Percentiles rank a stretch among this genome's conserved stretches.
Evolutionary conservation across 2,797 vertebrate species (phyloP).

Genomic region (Pseudomugil gertrudae): DNA sequence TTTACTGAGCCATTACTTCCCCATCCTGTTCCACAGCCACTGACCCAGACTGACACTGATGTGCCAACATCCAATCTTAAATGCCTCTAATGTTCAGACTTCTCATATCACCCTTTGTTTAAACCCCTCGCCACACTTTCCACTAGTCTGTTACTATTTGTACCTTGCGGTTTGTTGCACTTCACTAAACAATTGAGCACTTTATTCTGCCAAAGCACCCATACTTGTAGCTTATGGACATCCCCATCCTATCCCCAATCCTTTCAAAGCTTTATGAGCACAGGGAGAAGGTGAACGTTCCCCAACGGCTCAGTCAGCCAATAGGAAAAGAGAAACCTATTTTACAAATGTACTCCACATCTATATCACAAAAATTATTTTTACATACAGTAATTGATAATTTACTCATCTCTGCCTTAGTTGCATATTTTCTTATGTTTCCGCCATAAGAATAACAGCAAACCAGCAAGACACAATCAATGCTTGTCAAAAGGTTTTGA

Average conservation of each 20-base stretch:
- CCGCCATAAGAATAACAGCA: too few species aligned
- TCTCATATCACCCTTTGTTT: slow-evolving; percentile 35
- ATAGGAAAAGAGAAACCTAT: slow-evolving; percentile 71
- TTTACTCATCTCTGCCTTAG: too few species aligned
- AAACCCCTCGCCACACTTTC: slow-evolving; percentile 14
- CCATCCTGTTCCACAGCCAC: slow-evolving; percentile 50
- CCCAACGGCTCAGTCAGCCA: slow-evolving; percentile 52
- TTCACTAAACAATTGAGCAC: slow-evolving; percentile 66
- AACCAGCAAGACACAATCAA: too few species aligned
- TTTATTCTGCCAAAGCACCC: slow-evolving; percentile 37
- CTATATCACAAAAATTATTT: too few species aligned
- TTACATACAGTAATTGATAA: too few species aligned
- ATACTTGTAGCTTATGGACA: slow-evolving; percentile 18
- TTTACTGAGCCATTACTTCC: slow-evolving; percentile 76
- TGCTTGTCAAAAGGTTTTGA: too few species aligned
- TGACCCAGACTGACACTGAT: slow-evolving; percentile 76
- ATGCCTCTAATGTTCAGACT: slow-evolving; percentile 71
- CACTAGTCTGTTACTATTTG: slow-evolving; percentile 50
- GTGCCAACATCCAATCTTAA: slow-evolving; percentile 78
- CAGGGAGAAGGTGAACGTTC: slow-evolving; percentile 36
- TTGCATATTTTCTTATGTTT: too few species aligned
- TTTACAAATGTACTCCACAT: too few species aligned
- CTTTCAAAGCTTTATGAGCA: slow-evolving; percentile 70
- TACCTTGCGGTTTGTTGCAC: slow-evolving; percentile 63
- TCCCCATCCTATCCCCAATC: slow-evolving; percentile 11